Conservation (phyloP, 23 tunicate genomes). For the Trididemnum nubilum region DNA sequence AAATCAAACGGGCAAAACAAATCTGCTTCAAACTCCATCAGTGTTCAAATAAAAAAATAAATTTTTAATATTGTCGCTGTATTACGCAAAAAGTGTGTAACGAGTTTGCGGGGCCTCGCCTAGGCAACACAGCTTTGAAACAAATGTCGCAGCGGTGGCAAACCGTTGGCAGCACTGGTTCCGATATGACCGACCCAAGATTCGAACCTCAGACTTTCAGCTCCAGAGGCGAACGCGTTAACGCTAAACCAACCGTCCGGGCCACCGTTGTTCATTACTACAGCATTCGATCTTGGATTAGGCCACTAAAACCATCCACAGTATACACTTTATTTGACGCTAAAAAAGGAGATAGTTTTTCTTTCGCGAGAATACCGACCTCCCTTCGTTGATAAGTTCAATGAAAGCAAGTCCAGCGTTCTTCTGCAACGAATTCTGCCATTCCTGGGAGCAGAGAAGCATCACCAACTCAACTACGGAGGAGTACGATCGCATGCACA, state of each 20-base stretch:
- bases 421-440: slow-evolving; percentile 99
- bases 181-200: too few relatives aligned
- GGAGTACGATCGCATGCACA: slow-evolving; percentile 86
- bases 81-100: not conserved
- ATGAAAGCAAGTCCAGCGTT: slow-evolving; percentile 98
- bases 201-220: not conserved
- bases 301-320: too few relatives aligned
- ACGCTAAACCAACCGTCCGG: too few relatives aligned
- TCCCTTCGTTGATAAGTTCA: slow-evolving; percentile 97
- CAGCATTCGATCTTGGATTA: too few relatives aligned
- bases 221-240: too few relatives aligned
- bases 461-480: slow-evolving; percentile 96
- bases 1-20: too few relatives aligned
- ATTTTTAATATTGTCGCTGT: not conserved
- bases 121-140: not conserved
- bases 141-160: not conserved
- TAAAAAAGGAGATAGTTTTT: too few relatives aligned
- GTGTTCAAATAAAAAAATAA: slow-evolving; percentile 3
- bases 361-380: too few relatives aligned
- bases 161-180: not conserved
- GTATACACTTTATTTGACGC: too few relatives aligned
- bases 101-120: not conserved
- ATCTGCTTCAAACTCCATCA: too few relatives aligned
- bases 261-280: too few relatives aligned
- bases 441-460: slow-evolving; percentile 99